phyloP scores from a whole-genome alignment of 2,113 vertebrate species.

The Speoplatyrhinus poulsoni region DNA sequence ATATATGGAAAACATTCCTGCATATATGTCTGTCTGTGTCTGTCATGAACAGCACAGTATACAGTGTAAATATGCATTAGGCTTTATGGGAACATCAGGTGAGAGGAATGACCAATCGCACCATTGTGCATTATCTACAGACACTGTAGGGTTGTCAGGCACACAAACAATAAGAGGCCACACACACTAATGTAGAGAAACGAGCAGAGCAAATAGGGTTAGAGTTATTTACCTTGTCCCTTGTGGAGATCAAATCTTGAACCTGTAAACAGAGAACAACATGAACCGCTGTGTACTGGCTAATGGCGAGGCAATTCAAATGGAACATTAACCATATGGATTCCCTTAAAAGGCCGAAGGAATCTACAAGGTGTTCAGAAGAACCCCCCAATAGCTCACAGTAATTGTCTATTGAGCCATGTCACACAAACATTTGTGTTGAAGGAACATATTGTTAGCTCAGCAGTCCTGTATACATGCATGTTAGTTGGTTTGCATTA shows the following conservation, averaged over 20 bases:
- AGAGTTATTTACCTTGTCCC: conserved; percentile 61
- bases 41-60: too few species aligned
- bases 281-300: conserved; percentile 22
- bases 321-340: conserved; percentile 28
- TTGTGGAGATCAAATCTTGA: conserved; percentile 63
- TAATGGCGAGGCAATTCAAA: conserved; percentile 21
- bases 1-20: too few species aligned
- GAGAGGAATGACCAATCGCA: too few species aligned
- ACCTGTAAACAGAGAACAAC: conserved; percentile 43
- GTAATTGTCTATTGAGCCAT: conserved; percentile 52
- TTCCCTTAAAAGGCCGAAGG: conserved; percentile 17
- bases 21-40: too few species aligned
- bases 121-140: too few species aligned
- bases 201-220: background rate
- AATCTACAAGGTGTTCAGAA: conserved; percentile 6
- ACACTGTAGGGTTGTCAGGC: too few species aligned
- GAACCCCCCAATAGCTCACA: conserved; percentile 15
- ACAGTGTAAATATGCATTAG: too few species aligned
- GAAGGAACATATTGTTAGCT: conserved; percentile 30
- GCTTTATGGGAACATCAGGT: too few species aligned
- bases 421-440: conserved; percentile 43
- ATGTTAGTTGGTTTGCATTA: conserved; percentile 18
- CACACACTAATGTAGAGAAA: background rate
- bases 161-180: conserved; percentile 1
- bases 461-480: background rate